phyloP scores from a whole-genome alignment of 1,140 invertebrate genomes.

The Bicyclus anynana region DNA sequence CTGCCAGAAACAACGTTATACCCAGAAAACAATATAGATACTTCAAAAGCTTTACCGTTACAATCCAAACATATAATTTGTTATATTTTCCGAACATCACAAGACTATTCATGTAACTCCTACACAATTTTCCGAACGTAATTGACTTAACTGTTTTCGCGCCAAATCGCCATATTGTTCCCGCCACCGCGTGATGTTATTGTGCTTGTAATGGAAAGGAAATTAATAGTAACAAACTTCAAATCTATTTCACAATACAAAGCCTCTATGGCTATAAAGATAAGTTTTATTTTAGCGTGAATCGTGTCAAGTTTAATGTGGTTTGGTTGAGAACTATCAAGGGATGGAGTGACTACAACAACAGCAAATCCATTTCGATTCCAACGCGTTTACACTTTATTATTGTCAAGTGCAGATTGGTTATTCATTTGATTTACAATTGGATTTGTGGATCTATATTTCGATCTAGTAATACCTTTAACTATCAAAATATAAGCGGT shows the following conservation, averaged over 20 bases:
- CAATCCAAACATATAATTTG: neutral
- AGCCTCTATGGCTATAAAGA: constrained; percentile 14
- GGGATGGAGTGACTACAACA: constrained; percentile 43
- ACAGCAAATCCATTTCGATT: constrained; percentile 51
- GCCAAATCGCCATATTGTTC: constrained; percentile 64
- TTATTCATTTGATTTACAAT: constrained; percentile 32
- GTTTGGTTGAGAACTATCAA: constrained; percentile 38
- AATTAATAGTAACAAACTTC: constrained; percentile 64
- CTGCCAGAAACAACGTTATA: no score
- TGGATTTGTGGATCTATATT: constrained; percentile 7
- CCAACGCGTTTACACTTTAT: constrained; percentile 33
- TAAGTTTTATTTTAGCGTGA: constrained; percentile 26
- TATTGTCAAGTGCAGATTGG: constrained; percentile 45
- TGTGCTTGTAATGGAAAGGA: constrained; percentile 64
- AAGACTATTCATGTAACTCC: neutral
- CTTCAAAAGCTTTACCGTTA: no score
- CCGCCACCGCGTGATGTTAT: constrained; percentile 56
- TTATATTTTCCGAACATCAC: neutral
- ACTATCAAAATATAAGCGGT: neutral
- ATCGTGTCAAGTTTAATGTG: constrained; percentile 16
- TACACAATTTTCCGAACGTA: constrained; percentile 30
- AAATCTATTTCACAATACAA: constrained; percentile 13
- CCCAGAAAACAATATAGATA: no score
- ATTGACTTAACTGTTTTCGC: constrained; percentile 56
- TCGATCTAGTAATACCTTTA: neutral